phyloP scores from a whole-genome alignment of 2,113 vertebrate species.

The Taxidea taxus region DNA sequence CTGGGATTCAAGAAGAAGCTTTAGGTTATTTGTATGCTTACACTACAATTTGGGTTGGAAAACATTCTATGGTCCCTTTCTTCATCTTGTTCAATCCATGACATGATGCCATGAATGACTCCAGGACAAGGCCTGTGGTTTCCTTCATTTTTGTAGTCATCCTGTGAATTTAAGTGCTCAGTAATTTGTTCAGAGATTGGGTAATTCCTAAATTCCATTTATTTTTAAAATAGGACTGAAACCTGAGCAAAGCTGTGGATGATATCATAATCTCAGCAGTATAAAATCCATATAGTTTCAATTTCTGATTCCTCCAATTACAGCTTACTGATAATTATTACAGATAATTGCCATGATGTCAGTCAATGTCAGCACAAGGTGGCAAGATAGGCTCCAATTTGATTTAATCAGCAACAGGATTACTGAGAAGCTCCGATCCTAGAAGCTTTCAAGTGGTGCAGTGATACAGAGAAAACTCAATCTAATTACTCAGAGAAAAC shows the following conservation, averaged over 20 bases:
- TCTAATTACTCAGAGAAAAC: constrained; percentile 30
- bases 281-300: not conserved
- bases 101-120: not conserved
- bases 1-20: not conserved
- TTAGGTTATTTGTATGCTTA: not conserved
- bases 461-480: constrained; percentile 4
- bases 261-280: not conserved
- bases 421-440: not conserved
- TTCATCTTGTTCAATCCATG: not conserved
- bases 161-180: not conserved
- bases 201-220: not conserved
- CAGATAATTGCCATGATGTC: not conserved
- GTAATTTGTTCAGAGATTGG: not conserved
- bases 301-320: not conserved
- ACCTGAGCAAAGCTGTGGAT: not conserved
- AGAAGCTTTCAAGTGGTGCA: not conserved
- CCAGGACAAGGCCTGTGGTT: not conserved
- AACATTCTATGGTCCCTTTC: not conserved
- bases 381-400: not conserved
- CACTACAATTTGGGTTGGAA: not conserved
- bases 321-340: not conserved
- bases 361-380: not conserved
- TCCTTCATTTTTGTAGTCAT: not conserved
- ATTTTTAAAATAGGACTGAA: not conserved
- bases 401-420: not conserved